These are phyloP conservation scores for Nixonia krombeini DNA, from an alignment of 1,140 invertebrate species.

Conservation along the genomic window DNA sequence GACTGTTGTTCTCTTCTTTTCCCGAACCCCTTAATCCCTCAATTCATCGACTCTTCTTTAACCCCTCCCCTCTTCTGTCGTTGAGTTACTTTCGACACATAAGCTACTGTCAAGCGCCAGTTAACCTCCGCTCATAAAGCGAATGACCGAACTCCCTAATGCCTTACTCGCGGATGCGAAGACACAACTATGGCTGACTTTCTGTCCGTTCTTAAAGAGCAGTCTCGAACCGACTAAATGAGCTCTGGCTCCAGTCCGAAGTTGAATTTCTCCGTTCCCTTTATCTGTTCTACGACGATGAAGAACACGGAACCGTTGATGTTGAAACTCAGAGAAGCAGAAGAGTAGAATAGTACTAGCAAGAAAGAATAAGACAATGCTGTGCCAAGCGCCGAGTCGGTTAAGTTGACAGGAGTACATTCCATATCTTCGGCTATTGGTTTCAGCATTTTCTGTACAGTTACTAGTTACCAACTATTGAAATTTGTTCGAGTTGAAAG, in stretches of 20 bases:
- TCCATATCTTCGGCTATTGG: too few species aligned
- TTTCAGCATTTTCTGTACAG: too few species aligned
- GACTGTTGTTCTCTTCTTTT: slow-evolving; percentile 7
- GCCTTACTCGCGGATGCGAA: background rate
- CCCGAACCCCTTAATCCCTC: background rate
- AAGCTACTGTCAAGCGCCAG: background rate
- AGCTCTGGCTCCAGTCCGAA: too few species aligned
- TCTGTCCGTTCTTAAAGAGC: slow-evolving; percentile 1
- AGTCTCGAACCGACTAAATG: too few species aligned
- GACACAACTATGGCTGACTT: slow-evolving; percentile 16
- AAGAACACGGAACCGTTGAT: slow-evolving; percentile 1
- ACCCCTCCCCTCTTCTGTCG: slow-evolving; percentile 20
- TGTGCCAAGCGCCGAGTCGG: background rate
- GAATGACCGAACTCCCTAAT: slow-evolving; percentile 17
- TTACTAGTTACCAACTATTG: too few species aligned
- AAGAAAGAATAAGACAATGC: slow-evolving; percentile 1
- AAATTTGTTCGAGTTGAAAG: too few species aligned
- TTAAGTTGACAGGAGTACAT: too few species aligned
- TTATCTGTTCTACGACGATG: background rate
- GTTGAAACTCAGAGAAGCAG: too few species aligned
- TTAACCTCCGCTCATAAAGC: slow-evolving; percentile 21
- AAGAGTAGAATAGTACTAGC: background rate
- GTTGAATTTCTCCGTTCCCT: background rate
- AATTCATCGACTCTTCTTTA: too few species aligned
- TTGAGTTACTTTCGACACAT: background rate